Evolutionary conservation across 2,888 invertebrate species (phyloP), one percentile per base, ranked within the genome.

Genomic region (Labia minor): DNA sequence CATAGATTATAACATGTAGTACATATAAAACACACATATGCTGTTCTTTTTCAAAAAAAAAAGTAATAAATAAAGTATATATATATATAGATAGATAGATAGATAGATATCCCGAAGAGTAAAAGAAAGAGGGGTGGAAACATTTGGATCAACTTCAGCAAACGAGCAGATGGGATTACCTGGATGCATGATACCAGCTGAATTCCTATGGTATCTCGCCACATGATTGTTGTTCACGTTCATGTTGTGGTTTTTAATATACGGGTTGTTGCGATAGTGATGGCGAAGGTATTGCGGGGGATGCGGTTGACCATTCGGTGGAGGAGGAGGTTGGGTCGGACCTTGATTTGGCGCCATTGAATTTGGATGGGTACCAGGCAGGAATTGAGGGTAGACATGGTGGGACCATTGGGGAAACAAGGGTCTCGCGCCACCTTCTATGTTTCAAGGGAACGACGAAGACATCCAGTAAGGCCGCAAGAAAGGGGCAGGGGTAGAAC

Each of bases 381-480:
- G 86, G 84, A 92, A 93, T 84, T 93, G 92, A 74, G 93, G 92
- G 81, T 92, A 92, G 77, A 93, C 92, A 83, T 92, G 92, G 82
- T 92, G 92, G 74, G 92, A 92, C 92, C 93, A 93, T 83, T 93
- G 92, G 74, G 92, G 92, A 81, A 93, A 93, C 78, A 92, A 85
- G 75, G 92, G 92, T 77, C 91, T 85, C 76, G 88, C 85, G 78
- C 88, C 78, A 74, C 68, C 68, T 66, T 68, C 69, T 70, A 66
- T 61, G 80, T 80, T 81, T 80, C 81, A 81, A 81, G 80, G 80
- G 81, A 26, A 66, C 37, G 65, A 61, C 65, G 49, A 65, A 69
- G 49, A n/a, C 49, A 49, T 49, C 49, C 49, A 16, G 49, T n/a
- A 14, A 11, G 16, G 49, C 49, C 8, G 49, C 49, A 49, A 49